Evolutionary conservation across 2,888 invertebrate genomes (phyloP), one percentile per base, ranked within the genome.

Genomic region (Nomada fucata): DNA sequence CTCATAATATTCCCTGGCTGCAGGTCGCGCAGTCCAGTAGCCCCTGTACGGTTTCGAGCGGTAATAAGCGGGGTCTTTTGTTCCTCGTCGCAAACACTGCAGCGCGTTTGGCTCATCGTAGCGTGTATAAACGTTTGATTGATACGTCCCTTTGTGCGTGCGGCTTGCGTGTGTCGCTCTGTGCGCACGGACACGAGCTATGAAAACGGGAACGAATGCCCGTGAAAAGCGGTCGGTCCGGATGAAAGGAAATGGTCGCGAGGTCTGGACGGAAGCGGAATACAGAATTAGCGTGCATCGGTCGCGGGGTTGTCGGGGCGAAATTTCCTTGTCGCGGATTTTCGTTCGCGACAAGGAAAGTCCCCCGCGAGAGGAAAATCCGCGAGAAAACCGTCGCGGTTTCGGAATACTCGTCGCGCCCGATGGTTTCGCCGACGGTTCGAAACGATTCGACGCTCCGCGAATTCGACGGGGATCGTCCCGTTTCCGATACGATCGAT

Each of bases 61-160:
- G 47, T 64, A 71, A 76, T 76, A 79, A 70, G 76, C 63, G 69
- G 44, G 52, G 65, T 26, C 70, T 70, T 79, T 79, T 79, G 79
- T 79, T 69, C 59, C 47, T 13, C 18, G 15, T n/a, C 53, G 26
- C 57, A 68, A 80, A 72, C 67, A 67, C 57, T 67, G 29, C 68
- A n/a, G 10, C 44, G 3, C 44, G 60, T 15, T 57, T 11, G 44
- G 57, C 13, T 57, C 67, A 57, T 55, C 36, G 55, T 76, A 79
- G 61, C 71, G 55, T 65, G 63, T 36, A 76, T 67, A 68, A 71
- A 76, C 76, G 72, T 80, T 80, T 57, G 68, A 80, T 80, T 80
- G 80, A 80, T 80, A 63, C 64, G 60, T 36, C 53, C 67, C 73
- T 77, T 73, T 77, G 73, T 61, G 61, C 47, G 29, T 42, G 11